Evolutionary conservation across 2,797 vertebrate genomes (phyloP), one percentile per base, ranked within the genome.

Genomic region (Smutsia temminckii): DNA sequence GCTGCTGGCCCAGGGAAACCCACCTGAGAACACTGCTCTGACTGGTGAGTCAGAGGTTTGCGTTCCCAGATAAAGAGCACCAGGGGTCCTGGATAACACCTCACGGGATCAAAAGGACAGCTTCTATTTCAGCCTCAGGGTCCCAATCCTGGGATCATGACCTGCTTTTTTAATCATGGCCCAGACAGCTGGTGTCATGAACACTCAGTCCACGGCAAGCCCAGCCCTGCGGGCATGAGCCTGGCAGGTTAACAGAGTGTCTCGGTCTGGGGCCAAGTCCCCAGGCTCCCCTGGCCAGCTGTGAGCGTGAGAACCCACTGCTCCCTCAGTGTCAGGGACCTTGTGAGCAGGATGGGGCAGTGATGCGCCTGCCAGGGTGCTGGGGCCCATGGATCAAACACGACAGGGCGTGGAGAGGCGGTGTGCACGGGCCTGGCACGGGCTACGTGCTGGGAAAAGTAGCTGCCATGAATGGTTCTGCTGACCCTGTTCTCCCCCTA

Each of bases 241-340:
- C 88, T 17, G 64, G 11, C 32, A 49, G 64, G 18, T 4, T 7
- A 34, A 40, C 23, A 27, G 32, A 57, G 49, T 2, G 37, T 8
- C 12, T 0, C 3, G 49, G 23, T n/a, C 74, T 2, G 2, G 81
- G 57, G 1, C 63, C 63, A 2, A 6, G 2, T 77, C 51, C 49
- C 40, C n/a, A 5, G 51, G 4, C 32, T 20, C 25, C 46, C 46
- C n/a, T 4, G 40, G 40, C 61, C 32, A 3, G 51, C n/a, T 1
- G 2, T 6, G 25, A 32, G 5, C 7, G 4, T 1, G 6, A 3
- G 61, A 7, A 32, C 32, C 40, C 3, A 0, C 63, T 11, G 13
- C 4, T 32, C 90, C 69, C 71, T 14, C 23, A 29, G 29, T 59
- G 27, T 23, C 51, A 0, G 46, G 4, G 29, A 32, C 74, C 46